A percentile compares a stretch with the other conserved stretches of the same genome.
Conservation (phyloP, 2,888 invertebrate genomes). For the Harpagoxenus sublaevis region DNA sequence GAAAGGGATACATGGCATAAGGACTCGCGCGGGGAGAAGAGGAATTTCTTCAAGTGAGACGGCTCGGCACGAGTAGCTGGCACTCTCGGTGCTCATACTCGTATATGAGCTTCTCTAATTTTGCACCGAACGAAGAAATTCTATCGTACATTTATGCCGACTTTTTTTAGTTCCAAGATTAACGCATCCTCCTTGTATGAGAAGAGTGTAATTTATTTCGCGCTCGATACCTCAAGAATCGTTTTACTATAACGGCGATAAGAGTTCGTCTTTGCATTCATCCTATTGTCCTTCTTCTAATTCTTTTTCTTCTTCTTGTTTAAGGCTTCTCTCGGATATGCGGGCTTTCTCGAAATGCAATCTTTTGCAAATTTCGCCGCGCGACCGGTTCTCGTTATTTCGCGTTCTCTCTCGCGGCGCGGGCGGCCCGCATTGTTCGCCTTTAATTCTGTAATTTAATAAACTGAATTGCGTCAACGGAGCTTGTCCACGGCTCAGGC, state of each 20-base stretch:
- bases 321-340: background rate
- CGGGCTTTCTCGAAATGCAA: background rate
- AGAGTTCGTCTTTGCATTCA: background rate
- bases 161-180: background rate
- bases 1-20: conserved; percentile 60
- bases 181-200: background rate
- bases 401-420: background rate
- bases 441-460: conserved; percentile 21
- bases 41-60: conserved; percentile 12
- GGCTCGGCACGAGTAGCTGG: conserved; percentile 32
- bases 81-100: conserved; percentile 15
- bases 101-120: conserved; percentile 39
- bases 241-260: background rate
- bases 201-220: conserved; percentile 1
- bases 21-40: conserved; percentile 14
- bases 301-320: background rate
- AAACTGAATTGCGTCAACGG: background rate
- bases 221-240: background rate
- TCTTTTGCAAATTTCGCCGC: conserved; percentile 7
- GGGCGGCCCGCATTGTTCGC: background rate
- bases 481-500: background rate
- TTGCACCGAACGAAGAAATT: conserved; percentile 14
- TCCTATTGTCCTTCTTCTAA: background rate
- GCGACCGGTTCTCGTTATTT: conserved; percentile 9
- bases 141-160: background rate